These are phyloP conservation scores for Cyanoderma ruficeps DNA, from an alignment of 2,113 vertebrate species.

Conservation along the genomic window DNA sequence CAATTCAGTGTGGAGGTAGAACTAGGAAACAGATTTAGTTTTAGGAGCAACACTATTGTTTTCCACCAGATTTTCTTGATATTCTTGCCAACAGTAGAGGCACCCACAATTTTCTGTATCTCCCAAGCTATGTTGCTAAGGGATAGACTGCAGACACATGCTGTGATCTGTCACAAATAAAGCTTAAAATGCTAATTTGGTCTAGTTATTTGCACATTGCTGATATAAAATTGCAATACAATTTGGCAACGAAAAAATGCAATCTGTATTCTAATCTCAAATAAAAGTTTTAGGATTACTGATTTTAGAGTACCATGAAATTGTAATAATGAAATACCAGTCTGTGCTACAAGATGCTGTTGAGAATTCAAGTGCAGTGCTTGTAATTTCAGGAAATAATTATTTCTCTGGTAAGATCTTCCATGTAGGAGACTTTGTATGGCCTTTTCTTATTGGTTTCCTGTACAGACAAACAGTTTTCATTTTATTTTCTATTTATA, in stretches of 20 bases:
- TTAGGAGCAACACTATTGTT: not conserved
- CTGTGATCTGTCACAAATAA: not conserved
- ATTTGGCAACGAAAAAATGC: not conserved
- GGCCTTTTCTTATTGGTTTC: not conserved
- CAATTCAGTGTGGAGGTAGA: not conserved
- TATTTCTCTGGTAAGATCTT: not conserved
- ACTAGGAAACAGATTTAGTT: not conserved
- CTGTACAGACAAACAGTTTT: not conserved
- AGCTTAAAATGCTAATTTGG: constrained; percentile 17
- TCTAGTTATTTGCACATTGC: not conserved
- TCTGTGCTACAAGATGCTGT: not conserved
- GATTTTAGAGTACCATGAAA: not conserved
- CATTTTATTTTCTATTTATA: constrained; percentile 34
- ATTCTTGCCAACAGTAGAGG: not conserved
- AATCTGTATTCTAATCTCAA: constrained; percentile 2
- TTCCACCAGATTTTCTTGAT: not conserved
- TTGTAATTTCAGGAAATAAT: constrained; percentile 15
- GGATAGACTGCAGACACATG: not conserved
- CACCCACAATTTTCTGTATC: not conserved
- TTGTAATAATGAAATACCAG: not conserved
- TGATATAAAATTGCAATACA: not conserved
- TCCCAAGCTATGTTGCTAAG: not conserved
- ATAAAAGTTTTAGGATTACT: not conserved
- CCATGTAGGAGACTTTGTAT: not conserved
- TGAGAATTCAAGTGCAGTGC: not conserved